phyloP scores from a whole-genome alignment of 2,113 vertebrate species.

The Beaufortia kweichowensis region DNA sequence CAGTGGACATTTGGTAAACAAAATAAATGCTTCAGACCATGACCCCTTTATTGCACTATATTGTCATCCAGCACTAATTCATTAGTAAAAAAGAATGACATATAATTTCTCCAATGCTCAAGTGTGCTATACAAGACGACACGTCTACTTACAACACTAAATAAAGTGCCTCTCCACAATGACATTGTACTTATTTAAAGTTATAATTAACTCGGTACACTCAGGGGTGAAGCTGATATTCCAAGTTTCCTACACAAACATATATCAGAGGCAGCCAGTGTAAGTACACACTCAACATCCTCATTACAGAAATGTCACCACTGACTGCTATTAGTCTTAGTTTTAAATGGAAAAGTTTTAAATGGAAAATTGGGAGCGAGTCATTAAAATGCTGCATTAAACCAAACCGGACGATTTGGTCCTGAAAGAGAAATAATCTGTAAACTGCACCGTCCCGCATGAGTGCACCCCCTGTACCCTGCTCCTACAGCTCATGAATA shows the following conservation, averaged over 20 bases:
- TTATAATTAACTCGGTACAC: conserved; percentile 23
- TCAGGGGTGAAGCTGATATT: background rate
- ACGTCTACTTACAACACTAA: background rate
- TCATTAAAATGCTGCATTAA: conserved; percentile 30
- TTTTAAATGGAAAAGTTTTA: conserved; percentile 44
- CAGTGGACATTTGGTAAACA: too few relatives aligned
- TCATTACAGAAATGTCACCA: conserved; percentile 29
- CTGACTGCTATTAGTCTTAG: conserved; percentile 35
- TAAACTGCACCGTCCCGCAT: conserved; percentile 40
- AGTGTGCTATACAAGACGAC: background rate
- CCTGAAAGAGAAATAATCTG: conserved; percentile 36
- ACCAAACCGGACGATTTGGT: conserved; percentile 22
- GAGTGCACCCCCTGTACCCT: conserved; percentile 10
- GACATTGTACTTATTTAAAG: conserved; percentile 26
- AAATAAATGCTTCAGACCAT: too few relatives aligned
- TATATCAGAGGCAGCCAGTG: background rate
- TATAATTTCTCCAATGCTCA: conserved; percentile 1
- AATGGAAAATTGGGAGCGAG: conserved; percentile 30
- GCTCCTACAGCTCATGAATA: conserved; percentile 36
- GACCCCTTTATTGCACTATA: background rate
- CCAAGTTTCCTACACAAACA: background rate
- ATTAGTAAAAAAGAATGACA: background rate
- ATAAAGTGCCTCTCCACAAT: conserved; percentile 33
- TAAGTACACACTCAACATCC: conserved; percentile 22
- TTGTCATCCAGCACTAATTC: background rate